A percentile compares a stretch with the other conserved stretches of the same genome.
Conservation (phyloP, 2,797 vertebrate genomes). For the Crypturellus tataupa region DNA sequence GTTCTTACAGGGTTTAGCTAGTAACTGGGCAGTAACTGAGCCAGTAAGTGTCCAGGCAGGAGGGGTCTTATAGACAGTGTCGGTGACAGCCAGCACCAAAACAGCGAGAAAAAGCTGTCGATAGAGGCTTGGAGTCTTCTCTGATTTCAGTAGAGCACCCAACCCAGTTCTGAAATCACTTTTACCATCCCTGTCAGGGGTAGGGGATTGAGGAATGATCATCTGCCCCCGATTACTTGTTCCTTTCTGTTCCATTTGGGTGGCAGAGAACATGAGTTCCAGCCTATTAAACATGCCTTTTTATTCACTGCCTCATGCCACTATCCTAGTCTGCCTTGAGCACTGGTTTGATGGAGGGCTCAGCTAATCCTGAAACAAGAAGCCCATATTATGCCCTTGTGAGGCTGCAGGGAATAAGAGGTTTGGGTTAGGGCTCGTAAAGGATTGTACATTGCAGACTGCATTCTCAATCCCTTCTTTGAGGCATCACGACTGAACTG, state of each 20-base stretch:
- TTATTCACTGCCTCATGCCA: not conserved
- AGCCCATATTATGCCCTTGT: not conserved
- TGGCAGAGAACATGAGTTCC: not conserved
- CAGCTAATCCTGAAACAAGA: not conserved
- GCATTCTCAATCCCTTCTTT: not conserved
- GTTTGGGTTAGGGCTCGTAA: not conserved
- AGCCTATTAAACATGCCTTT: not conserved
- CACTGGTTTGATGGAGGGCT: not conserved
- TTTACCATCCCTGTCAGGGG: rapidly evolving
- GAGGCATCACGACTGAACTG: not conserved
- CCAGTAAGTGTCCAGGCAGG: too few relatives aligned
- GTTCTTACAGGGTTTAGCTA: not conserved
- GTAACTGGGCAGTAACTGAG: not conserved
- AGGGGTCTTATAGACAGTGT: not conserved
- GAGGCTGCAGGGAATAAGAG: not conserved
- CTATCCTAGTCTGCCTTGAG: not conserved
- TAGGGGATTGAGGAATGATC: not conserved
- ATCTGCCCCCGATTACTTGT: not conserved
- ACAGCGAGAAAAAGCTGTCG: not conserved
- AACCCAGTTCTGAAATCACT: not conserved
- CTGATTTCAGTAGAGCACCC: not conserved
- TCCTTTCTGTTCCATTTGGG: not conserved
- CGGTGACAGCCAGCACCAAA: not conserved
- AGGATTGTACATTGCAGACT: not conserved
- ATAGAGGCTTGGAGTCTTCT: not conserved